These are phyloP conservation scores for Rambutsinella grinnellia DNA, from an alignment of 2,888 invertebrate species.

Conservation along the genomic window DNA sequence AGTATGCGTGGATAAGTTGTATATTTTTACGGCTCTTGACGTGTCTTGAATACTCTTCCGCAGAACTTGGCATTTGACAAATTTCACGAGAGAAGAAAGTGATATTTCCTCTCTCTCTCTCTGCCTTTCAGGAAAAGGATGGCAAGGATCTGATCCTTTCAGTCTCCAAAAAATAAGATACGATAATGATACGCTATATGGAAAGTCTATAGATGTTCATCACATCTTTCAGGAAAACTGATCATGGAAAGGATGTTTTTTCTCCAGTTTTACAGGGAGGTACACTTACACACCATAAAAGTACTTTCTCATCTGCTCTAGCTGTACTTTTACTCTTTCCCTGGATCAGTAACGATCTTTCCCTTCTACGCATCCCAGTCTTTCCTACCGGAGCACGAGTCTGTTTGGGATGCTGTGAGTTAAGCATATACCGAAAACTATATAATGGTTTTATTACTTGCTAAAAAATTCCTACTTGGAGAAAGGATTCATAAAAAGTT, in stretches of 20 bases:
- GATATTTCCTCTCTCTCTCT: neutral
- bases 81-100: constrained; percentile 4
- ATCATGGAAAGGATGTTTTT: neutral
- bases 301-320: neutral
- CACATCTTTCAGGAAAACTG: neutral
- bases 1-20: no score
- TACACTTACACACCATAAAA: neutral
- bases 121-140: no score
- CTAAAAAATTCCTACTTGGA: neutral
- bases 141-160: neutral
- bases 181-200: neutral
- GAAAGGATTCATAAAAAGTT: neutral
- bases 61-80: constrained; percentile 26
- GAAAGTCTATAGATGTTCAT: neutral
- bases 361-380: neutral
- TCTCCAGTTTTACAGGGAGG: neutral
- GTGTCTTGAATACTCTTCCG: constrained; percentile 8
- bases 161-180: neutral
- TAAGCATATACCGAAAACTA: neutral
- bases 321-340: neutral
- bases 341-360: neutral
- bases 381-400: neutral
- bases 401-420: neutral
- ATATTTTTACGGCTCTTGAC: constrained; percentile 6
- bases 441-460: neutral